Conservation (phyloP, 2,888 invertebrate species). For the Cylloceria caligata region DNA sequence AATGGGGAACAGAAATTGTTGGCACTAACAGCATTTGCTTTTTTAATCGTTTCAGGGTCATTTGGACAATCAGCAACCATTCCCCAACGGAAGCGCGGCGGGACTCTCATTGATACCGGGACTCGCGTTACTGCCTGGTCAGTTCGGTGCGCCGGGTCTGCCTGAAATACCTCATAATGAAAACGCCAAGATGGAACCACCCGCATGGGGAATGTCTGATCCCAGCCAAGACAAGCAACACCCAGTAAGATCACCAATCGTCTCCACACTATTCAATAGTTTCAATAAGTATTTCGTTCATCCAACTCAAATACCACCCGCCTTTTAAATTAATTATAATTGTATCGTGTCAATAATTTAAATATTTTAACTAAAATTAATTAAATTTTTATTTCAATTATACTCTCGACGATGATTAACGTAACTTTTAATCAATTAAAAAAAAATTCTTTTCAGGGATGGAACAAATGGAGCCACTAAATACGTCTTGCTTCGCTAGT, state of each 20-base stretch:
- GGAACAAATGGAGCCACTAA: conserved; percentile 86
- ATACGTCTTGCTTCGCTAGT: conserved; percentile 50
- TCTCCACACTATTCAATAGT: neutral
- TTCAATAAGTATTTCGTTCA: neutral
- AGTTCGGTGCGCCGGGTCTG: conserved; percentile 78
- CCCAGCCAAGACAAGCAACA: conserved; percentile 81
- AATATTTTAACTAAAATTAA: neutral
- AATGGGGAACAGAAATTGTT: neutral
- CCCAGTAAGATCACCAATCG: conserved; percentile 74
- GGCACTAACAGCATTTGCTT: neutral
- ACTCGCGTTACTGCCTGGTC: conserved; percentile 79
- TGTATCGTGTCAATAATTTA: no score
- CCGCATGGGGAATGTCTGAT: conserved; percentile 82
- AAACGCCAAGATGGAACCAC: conserved; percentile 79
- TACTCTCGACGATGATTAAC: neutral
- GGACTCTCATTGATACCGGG: conserved; percentile 81
- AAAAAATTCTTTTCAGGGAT: conserved; percentile 82
- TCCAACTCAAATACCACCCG: neutral
- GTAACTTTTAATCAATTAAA: neutral
- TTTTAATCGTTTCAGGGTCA: conserved; percentile 74
- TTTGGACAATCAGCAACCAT: conserved; percentile 82
- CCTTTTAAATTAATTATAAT: no score
- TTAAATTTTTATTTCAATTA: neutral
- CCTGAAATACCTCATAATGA: conserved; percentile 80
- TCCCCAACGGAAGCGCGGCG: conserved; percentile 81